Conservation (phyloP, 2,113 vertebrate genomes). For the Nestor notabilis region DNA sequence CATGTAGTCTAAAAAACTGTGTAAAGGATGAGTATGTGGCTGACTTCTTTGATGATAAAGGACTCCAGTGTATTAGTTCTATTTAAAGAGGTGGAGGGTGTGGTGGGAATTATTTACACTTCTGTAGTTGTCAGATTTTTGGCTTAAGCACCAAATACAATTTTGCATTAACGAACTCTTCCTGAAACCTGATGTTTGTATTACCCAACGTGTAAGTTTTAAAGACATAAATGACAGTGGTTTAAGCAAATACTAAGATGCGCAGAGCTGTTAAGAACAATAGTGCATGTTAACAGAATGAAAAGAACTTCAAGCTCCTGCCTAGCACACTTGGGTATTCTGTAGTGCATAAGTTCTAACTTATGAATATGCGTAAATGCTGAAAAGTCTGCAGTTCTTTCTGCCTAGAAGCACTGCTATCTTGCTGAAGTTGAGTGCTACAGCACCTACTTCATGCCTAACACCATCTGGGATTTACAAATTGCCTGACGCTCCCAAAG, state of each 20-base stretch:
- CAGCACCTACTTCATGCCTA: background rate
- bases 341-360: background rate
- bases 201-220: background rate
- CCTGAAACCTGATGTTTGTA: background rate
- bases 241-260: background rate
- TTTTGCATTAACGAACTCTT: background rate
- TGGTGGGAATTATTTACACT: background rate
- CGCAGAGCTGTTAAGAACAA: background rate
- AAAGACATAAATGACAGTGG: background rate
- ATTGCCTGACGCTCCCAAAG: conserved; percentile 7
- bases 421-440: background rate
- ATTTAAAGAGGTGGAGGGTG: rapidly evolving
- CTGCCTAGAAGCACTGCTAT: background rate
- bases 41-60: background rate
- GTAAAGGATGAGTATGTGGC: background rate
- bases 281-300: background rate
- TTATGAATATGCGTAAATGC: background rate
- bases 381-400: background rate
- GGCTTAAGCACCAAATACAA: background rate
- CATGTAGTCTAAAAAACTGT: background rate
- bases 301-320: background rate
- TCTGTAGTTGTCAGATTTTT: background rate
- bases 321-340: background rate
- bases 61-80: background rate
- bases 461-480: conserved; percentile 10